Base-by-base conservation (phyloP, 2,888 invertebrate genomes). In the Unio delphinus region DNA sequence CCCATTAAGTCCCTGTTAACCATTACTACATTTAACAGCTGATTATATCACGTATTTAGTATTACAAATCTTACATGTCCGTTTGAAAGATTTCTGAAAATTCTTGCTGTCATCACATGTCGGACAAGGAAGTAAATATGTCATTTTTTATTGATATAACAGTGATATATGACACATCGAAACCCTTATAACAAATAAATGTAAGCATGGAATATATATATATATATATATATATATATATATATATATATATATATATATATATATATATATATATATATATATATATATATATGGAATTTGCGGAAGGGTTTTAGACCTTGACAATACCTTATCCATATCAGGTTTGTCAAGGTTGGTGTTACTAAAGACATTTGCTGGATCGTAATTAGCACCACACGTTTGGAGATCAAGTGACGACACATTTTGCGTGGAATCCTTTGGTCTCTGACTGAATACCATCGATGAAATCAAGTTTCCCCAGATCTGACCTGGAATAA, bases 381-480 rank as follows among this genome's bases (percentile, higher is more conserved):
- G 88, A 68, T 86, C 86, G 72, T 86, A 86, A 28, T 94, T 81
- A 15, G 85, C 86, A 0, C 90, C 90, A 80, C 90, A 90, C 7
- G 65, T 54, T 4, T 61, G 54, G 0, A 73, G 55, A 3, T 78
- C 76, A 17, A 57, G 57, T 15, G 45, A 58, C 0, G 65, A 55
- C 1, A 69, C 61, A 1, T 56, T 56, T 6, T 54, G 28, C 1
- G 68, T 73, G 3, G 59, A 55, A 23, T 79, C 69, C 1, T 67
- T 72, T 1, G 71, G 74, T 23, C 23, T 23, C 23, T 23, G 23
- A 23, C 23, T 23, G 23, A 23, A 23, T 23, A 23, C 23, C 23
- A 76, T 61, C 0, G 86, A 86, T 0, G 88, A 87, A n/a, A 88
- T 88, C 76, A 98, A 93, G 91, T 98, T 98, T 88, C 98, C 98